Evolutionary conservation across 2,888 invertebrate genomes (phyloP), one percentile per base, ranked within the genome.

Genomic region (Tipula unca): DNA sequence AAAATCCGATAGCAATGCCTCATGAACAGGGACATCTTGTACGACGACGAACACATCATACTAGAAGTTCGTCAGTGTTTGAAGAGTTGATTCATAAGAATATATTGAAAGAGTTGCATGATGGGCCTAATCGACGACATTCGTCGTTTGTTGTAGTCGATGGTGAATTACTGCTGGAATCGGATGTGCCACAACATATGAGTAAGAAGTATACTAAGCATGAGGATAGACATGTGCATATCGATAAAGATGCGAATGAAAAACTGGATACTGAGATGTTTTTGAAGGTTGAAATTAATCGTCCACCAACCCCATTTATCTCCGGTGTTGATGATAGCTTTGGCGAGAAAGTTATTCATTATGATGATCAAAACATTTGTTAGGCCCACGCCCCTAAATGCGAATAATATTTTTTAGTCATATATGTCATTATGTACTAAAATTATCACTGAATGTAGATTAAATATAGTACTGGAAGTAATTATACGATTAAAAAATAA

Each of bases 81-180:
- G 48, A 84, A 48, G 85, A 29, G 3, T 32, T 54, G 8, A n/a
- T 54, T 8, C 32, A 85, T 54, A 48, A 29, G 17, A 29, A 85
- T 3, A 85, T 48, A 29, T 8, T 85, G 32, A 29, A 54, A n/a
- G 85, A 85, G 8, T 54, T 85, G 10, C 54, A 85, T 29, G 29
- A 85, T 54, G 85, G 85, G 0, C 85, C 85, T 8, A 85, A 32
- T 29, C 48, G 85, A 85, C 54, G 85, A 5, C 85, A 85, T 85
- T 48, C 85, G 6, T 36, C 85, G 10, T 54, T 85, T 29, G 36
- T 84, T 84, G 84, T 84, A 6, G 36, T 84, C 35, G 36, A 84
- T 84, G 84, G 84, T 20, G 36, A 84, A 20, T 36, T 84, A 4
- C 13, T 84, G 17, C 39, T 36, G 13, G 84, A 84, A 10, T 84